These are phyloP conservation scores for Echinops telfairi DNA, from an alignment of 2,113 vertebrate genomes.

Conservation along the genomic window DNA sequence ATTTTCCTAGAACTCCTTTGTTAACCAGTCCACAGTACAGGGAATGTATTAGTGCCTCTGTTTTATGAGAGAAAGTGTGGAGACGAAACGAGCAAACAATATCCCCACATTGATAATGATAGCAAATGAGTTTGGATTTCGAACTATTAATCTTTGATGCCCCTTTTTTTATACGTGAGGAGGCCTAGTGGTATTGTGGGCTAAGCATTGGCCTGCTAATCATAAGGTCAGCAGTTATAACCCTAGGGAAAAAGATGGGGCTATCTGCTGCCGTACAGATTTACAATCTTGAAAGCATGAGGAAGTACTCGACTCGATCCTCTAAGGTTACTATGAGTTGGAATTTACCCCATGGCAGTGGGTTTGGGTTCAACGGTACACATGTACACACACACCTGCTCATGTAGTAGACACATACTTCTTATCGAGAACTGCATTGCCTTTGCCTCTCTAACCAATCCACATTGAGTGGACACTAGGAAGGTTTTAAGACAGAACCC, in stretches of 20 bases:
- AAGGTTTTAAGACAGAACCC: background rate
- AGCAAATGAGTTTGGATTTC: background rate
- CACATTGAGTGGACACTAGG: background rate
- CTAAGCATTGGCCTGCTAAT: no score
- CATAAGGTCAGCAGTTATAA: no score
- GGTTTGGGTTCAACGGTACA: no score
- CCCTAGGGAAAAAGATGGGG: no score
- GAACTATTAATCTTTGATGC: background rate
- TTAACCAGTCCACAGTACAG: background rate
- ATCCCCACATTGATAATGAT: background rate
- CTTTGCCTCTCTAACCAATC: background rate
- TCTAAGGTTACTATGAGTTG: no score
- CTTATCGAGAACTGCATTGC: background rate
- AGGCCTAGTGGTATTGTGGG: no score
- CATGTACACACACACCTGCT: background rate
- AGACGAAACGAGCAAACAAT: constrained; percentile 8
- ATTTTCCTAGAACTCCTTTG: background rate
- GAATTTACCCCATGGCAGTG: no score
- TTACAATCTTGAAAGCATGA: no score
- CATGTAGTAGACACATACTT: background rate
- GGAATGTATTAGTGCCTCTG: background rate
- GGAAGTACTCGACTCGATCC: no score
- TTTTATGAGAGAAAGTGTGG: constrained; percentile 1
- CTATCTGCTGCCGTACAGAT: no score
- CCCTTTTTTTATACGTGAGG: background rate